Evolutionary conservation across 2,113 vertebrate species (phyloP).

Genomic region (Nothoprocta perdicaria): DNA sequence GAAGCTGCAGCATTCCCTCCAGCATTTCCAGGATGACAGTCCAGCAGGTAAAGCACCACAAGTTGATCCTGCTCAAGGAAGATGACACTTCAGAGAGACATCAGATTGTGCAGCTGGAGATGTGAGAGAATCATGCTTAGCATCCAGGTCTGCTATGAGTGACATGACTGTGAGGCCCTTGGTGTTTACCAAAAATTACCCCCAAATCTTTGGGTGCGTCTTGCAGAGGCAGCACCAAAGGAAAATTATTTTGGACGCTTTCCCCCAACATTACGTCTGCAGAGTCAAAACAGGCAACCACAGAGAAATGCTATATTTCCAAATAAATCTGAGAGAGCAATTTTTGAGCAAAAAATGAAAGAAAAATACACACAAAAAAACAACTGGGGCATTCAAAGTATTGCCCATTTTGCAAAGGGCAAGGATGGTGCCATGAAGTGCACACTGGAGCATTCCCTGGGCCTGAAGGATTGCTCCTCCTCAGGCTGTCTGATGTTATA

Average conservation of each 20-base stretch:
- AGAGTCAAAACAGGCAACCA: background rate
- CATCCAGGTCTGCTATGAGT: background rate
- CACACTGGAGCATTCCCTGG: background rate
- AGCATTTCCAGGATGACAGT: background rate
- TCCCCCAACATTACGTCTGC: background rate
- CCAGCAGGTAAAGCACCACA: background rate
- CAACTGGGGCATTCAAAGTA: background rate
- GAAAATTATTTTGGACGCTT: background rate
- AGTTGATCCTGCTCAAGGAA: background rate
- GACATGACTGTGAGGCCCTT: background rate
- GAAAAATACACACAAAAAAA: background rate
- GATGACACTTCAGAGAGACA: background rate
- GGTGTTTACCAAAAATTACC: background rate
- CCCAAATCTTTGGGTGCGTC: background rate
- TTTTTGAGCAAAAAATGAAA: background rate
- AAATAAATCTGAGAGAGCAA: fast-evolving
- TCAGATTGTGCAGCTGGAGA: background rate
- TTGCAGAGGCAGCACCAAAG: background rate
- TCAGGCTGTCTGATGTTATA: background rate
- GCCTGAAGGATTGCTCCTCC: background rate
- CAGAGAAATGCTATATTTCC: background rate
- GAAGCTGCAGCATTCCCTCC: background rate
- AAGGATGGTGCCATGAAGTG: background rate
- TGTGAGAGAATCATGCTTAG: background rate
- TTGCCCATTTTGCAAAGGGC: background rate